Evolutionary conservation across 2,888 invertebrate species (phyloP).

Genomic region (Matsumyia berberina): DNA sequence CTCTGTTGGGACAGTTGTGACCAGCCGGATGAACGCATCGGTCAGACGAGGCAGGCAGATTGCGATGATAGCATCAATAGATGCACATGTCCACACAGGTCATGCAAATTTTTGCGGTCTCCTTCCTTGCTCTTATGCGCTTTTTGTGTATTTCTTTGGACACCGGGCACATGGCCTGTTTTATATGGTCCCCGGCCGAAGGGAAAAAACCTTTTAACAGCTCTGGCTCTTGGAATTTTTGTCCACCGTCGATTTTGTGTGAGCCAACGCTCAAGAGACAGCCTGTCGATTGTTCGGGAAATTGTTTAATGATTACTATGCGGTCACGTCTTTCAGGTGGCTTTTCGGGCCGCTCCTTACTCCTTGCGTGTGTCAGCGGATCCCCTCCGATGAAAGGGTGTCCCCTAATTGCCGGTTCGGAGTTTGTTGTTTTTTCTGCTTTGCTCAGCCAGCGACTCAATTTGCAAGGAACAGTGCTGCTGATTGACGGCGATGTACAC

Average conservation of each 20-base stretch:
- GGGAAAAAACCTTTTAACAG: constrained; percentile 11
- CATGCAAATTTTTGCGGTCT: constrained; percentile 76
- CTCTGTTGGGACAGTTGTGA: constrained; percentile 54
- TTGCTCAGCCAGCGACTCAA: constrained; percentile 5
- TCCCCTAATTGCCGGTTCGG: constrained; percentile 38
- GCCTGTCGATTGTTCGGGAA: constrained; percentile 67
- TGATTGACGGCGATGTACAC: constrained; percentile 48
- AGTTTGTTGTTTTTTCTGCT: constrained; percentile 30
- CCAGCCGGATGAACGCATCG: no score
- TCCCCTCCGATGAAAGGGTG: constrained; percentile 30
- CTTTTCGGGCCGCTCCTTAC: constrained; percentile 42
- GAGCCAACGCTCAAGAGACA: constrained; percentile 37
- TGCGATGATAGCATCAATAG: constrained; percentile 68
- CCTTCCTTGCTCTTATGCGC: constrained; percentile 45
- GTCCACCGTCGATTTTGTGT: constrained; percentile 23
- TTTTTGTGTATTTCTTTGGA: constrained; percentile 16
- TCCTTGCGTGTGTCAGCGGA: constrained; percentile 29
- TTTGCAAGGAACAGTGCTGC: constrained; percentile 17
- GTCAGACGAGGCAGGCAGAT: constrained; percentile 41
- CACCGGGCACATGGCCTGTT: constrained; percentile 56
- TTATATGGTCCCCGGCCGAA: constrained; percentile 19
- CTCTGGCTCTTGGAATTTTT: constrained; percentile 39
- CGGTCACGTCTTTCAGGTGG: constrained; percentile 75
- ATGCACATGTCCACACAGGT: constrained; percentile 73
- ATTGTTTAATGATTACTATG: constrained; percentile 71